Evolutionary conservation across 2,797 vertebrate species (phyloP).

Genomic region (Typhlichthys eigenmanni): DNA sequence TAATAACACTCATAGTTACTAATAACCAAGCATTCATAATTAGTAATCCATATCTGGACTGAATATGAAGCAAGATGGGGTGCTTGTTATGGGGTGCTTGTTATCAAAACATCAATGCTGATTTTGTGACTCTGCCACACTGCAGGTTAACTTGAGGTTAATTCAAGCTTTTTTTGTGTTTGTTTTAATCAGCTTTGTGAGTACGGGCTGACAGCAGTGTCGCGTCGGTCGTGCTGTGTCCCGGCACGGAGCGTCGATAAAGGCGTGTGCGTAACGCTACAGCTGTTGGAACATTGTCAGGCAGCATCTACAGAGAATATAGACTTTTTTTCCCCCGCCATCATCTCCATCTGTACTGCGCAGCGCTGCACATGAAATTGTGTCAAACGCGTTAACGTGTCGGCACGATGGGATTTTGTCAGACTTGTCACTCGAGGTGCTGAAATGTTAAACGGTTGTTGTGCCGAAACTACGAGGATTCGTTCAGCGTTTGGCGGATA

Average conservation of each 20-base stretch:
- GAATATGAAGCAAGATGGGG: conserved; percentile 28
- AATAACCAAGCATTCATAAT: too few species aligned
- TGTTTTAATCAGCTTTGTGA: conserved; percentile 41
- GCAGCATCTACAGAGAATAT: conserved; percentile 17
- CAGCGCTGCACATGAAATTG: conserved; percentile 21
- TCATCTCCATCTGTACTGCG: conserved; percentile 12
- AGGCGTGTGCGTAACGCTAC: conserved; percentile 9
- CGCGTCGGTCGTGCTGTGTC: conserved; percentile 20
- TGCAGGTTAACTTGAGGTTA: conserved; percentile 31
- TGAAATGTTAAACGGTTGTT: background rate
- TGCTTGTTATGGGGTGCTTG: background rate
- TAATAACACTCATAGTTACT: too few species aligned
- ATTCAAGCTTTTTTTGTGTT: conserved; percentile 50
- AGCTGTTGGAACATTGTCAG: conserved; percentile 30
- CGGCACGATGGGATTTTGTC: conserved; percentile 1
- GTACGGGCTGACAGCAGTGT: conserved; percentile 33
- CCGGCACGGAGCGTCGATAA: conserved; percentile 1
- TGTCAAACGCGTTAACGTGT: conserved; percentile 30
- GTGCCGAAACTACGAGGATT: background rate
- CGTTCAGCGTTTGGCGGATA: too few species aligned
- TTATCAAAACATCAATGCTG: conserved; percentile 20
- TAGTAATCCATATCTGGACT: too few species aligned
- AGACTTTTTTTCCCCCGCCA: conserved; percentile 8
- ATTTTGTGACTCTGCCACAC: conserved; percentile 12
- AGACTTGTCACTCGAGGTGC: conserved; percentile 3